Conservation (phyloP, 2,888 invertebrate genomes). For the Amaurobius ferox region DNA sequence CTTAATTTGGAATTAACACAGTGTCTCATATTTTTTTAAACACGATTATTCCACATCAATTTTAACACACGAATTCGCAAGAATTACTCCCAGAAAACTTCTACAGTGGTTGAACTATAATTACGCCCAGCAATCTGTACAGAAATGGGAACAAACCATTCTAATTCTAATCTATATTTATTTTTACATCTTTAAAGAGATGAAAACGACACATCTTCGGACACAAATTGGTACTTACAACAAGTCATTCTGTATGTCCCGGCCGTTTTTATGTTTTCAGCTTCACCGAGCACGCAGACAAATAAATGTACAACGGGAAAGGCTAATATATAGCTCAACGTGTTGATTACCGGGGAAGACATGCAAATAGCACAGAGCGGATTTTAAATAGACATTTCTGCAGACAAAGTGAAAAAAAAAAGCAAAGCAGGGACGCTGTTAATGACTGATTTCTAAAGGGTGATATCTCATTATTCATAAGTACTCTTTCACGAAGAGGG, state of each 20-base stretch:
- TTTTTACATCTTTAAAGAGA: background rate
- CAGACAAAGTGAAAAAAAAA: background rate
- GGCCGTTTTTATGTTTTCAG: background rate
- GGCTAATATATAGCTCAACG: background rate
- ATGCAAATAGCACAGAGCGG: background rate
- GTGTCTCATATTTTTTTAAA: background rate
- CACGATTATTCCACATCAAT: background rate
- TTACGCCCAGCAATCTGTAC: background rate
- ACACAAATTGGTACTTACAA: background rate
- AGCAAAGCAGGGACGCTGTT: background rate
- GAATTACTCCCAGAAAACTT: background rate
- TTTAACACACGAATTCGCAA: background rate
- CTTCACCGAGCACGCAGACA: background rate
- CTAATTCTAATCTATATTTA: background rate
- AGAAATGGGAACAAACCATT: background rate
- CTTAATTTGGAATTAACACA: no score
- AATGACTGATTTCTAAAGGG: slow-evolving; percentile 2
- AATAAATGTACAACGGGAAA: background rate
- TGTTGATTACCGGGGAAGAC: background rate
- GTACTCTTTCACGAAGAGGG: background rate
- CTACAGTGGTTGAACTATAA: background rate
- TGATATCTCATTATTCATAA: slow-evolving; percentile 6
- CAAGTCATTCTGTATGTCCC: background rate
- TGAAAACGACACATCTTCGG: background rate
- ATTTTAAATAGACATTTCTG: background rate